These are phyloP conservation scores for Ctena decussata DNA, from an alignment of 2,888 invertebrate genomes.

Conservation along the genomic window DNA sequence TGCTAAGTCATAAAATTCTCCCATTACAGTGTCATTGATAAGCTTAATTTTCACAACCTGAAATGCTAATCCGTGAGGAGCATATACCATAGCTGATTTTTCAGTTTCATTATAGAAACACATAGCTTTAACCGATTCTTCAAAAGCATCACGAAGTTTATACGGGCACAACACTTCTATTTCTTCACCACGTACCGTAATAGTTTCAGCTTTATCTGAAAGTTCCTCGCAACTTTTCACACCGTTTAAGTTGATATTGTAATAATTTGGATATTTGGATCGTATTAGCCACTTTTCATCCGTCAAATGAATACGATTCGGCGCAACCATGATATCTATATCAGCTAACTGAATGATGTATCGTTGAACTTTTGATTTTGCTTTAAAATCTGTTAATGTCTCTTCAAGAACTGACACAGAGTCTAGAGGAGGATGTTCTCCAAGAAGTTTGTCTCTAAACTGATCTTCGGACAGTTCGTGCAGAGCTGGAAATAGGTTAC, in stretches of 20 bases:
- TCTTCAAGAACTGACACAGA: background rate
- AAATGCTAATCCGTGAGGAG: background rate
- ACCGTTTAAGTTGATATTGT: background rate
- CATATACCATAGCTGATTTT: background rate
- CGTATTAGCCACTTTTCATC: background rate
- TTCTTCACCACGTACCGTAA: background rate
- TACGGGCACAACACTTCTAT: background rate
- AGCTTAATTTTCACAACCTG: background rate
- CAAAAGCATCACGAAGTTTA: background rate
- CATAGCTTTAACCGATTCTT: background rate
- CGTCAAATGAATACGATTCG: background rate
- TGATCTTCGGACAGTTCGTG: background rate
- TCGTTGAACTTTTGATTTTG: background rate
- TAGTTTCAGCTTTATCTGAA: background rate
- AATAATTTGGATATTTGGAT: background rate
- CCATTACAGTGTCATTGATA: background rate
- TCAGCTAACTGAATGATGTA: background rate
- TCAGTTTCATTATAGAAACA: background rate
- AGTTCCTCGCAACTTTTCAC: background rate
- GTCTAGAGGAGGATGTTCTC: background rate
- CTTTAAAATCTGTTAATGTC: background rate
- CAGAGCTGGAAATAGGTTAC: background rate
- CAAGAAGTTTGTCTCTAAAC: background rate
- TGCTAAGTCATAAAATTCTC: background rate
- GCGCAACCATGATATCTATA: background rate